Evolutionary conservation across 1,140 invertebrate genomes (phyloP).

Genomic region (Pachypeltis micranthus): DNA sequence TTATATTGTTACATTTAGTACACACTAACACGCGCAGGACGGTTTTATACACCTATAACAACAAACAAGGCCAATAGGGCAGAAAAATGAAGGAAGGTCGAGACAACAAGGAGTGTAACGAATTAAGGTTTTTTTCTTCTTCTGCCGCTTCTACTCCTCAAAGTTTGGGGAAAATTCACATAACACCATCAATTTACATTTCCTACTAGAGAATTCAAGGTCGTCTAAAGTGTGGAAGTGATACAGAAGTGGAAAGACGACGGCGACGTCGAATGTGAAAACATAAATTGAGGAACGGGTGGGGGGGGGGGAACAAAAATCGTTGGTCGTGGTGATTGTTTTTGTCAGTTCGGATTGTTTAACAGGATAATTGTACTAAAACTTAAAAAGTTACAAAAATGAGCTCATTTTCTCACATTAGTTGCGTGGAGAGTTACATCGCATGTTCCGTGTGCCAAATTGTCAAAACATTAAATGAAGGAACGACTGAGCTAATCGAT

Average conservation of each 20-base stretch:
- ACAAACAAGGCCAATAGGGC: conserved; percentile 16
- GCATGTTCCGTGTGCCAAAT: too few species aligned
- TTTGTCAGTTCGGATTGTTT: not conserved
- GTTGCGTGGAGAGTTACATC: too few species aligned
- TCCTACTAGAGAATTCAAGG: too few species aligned
- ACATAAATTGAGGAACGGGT: not conserved
- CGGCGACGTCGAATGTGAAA: not conserved
- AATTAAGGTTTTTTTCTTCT: conserved; percentile 15
- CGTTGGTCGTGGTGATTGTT: not conserved
- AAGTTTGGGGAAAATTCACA: conserved; percentile 17
- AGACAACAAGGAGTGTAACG: too few species aligned
- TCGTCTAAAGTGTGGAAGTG: not conserved
- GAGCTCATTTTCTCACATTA: not conserved
- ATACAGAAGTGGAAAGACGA: not conserved
- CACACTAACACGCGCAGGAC: conserved; percentile 20
- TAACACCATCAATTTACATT: conserved; percentile 14
- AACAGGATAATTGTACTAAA: conserved; percentile 1
- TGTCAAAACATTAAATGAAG: too few species aligned
- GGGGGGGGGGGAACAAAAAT: not conserved
- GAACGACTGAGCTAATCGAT: too few species aligned
- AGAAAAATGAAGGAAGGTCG: too few species aligned
- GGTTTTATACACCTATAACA: conserved; percentile 21
- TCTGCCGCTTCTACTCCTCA: conserved; percentile 16
- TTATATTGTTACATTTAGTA: not conserved
- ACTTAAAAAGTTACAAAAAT: not conserved